Conservation (phyloP, 37 sponge, comb jelly and placozoan species). For the Geodia barretti region DNA sequence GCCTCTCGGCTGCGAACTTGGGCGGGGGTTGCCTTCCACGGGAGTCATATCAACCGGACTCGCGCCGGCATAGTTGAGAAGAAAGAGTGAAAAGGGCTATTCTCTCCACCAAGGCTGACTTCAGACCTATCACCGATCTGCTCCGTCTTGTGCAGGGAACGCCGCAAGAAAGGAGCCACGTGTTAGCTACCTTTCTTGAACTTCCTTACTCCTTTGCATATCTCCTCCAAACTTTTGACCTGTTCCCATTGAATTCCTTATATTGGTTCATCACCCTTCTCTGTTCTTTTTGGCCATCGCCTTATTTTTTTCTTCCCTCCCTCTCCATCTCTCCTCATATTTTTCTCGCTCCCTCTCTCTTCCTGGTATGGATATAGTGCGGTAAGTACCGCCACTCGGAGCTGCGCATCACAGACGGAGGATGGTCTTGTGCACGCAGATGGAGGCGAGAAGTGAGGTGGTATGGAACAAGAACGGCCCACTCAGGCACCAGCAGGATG, state of each 20-base stretch:
- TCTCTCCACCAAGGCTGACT: constrained; percentile 17
- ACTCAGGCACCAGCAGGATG: not conserved
- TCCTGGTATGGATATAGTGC: constrained; percentile 45
- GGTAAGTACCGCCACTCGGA: constrained; percentile 78
- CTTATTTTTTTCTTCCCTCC: no score
- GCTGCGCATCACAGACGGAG: constrained; percentile 5
- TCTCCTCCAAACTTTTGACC: no score
- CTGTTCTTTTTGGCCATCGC: no score
- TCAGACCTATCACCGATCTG: constrained; percentile 83
- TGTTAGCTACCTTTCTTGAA: constrained; percentile 54
- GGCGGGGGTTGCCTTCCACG: constrained; percentile 1
- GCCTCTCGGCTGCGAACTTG: constrained; percentile 45
- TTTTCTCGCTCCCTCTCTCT: constrained; percentile 2
- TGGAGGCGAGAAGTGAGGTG: constrained; percentile 66
- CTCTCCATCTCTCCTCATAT: no score
- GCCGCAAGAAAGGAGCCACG: constrained; percentile 60
- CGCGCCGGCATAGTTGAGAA: constrained; percentile 52
- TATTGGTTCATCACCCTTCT: no score
- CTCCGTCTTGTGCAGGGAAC: constrained; percentile 55
- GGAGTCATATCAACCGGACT: constrained; percentile 53
- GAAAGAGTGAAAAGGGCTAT: constrained; percentile 28
- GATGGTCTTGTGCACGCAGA: constrained; percentile 27
- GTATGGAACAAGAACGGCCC: constrained; percentile 4
- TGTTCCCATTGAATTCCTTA: no score
- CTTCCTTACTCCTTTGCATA: no score